These are phyloP conservation scores for Athalia circularis DNA, from an alignment of 2,888 invertebrate species.

Conservation along the genomic window DNA sequence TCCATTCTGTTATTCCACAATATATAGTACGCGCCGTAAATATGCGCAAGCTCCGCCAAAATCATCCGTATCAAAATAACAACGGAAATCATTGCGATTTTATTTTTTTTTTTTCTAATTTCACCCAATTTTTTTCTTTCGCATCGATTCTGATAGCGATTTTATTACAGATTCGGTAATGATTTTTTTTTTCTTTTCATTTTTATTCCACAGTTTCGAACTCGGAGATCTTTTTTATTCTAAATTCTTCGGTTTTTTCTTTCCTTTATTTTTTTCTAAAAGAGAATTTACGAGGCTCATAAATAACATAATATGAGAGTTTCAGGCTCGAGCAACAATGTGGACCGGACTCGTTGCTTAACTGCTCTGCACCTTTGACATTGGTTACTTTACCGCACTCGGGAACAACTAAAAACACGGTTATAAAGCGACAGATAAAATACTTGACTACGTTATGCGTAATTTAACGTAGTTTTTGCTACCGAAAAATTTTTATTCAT, in stretches of 20 bases:
- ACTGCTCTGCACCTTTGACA: constrained; percentile 40
- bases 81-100: no score
- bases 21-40: neutral
- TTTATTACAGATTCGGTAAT: no score
- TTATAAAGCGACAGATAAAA: constrained; percentile 23
- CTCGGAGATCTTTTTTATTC: no score
- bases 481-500: constrained; percentile 28
- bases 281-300: constrained; percentile 22
- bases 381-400: constrained; percentile 32
- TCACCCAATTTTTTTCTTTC: no score
- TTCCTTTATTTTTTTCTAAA: neutral
- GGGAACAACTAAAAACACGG: neutral
- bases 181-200: no score
- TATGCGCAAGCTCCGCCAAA: no score
- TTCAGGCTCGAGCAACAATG: constrained; percentile 17
- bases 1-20: constrained; percentile 17
- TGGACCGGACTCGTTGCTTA: constrained; percentile 33
- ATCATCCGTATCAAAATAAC: no score
- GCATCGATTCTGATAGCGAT: no score
- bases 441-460: neutral
- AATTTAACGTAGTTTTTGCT: neutral
- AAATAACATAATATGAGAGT: neutral
- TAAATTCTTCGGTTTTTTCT: neutral
- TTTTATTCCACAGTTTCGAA: no score
- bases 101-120: neutral